A percentile compares a stretch with the other conserved stretches of the same genome.
Conservation (phyloP, 2,888 invertebrate species). For the Andrena haemorrhoa region DNA sequence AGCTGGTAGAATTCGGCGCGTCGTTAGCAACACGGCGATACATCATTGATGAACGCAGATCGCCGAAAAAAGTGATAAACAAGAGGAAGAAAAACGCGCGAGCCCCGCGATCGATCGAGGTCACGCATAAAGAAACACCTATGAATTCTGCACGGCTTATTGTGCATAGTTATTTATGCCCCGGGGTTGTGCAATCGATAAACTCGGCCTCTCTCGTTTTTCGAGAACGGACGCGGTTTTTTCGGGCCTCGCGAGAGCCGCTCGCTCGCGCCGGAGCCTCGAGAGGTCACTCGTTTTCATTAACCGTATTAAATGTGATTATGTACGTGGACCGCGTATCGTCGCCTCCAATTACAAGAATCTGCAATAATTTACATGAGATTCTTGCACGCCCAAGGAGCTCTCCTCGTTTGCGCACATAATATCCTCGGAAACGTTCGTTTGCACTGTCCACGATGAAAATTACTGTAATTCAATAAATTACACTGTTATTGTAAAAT, state of each 20-base stretch:
- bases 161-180: conserved; percentile 58
- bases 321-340: conserved; percentile 18
- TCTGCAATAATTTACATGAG: conserved; percentile 28
- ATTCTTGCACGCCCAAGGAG: neutral
- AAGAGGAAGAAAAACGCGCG: conserved; percentile 35
- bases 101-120: conserved; percentile 17
- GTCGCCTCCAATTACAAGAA: conserved; percentile 26
- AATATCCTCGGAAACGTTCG: neutral
- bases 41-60: conserved; percentile 18
- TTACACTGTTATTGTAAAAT: too few species aligned
- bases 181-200: conserved; percentile 52
- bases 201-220: conserved; percentile 46
- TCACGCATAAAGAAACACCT: conserved; percentile 38
- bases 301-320: conserved; percentile 53
- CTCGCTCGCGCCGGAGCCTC: conserved; percentile 3
- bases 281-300: conserved; percentile 28
- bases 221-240: conserved; percentile 41
- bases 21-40: conserved; percentile 16
- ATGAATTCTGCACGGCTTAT: conserved; percentile 51
- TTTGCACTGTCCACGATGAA: too few species aligned
- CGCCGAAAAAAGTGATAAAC: conserved; percentile 28
- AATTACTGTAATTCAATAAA: too few species aligned
- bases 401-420: neutral
- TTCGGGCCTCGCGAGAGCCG: conserved; percentile 6
- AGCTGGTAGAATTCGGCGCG: neutral